These are phyloP conservation scores for Parambassis ranga DNA, from an alignment of 2,797 vertebrate genomes.

Conservation along the genomic window DNA sequence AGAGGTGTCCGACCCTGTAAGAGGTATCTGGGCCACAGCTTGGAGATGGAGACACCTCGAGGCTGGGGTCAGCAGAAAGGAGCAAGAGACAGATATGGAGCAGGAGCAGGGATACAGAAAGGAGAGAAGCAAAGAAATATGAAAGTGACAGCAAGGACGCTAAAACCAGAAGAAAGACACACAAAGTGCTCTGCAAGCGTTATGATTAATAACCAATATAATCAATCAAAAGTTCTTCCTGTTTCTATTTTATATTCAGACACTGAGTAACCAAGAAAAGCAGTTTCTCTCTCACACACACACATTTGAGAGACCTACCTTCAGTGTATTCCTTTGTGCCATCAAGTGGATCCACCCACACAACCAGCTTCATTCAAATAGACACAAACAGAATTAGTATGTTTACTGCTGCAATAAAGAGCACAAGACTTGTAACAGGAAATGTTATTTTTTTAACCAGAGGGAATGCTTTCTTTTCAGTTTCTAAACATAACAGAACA, in stretches of 20 bases:
- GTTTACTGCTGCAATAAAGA: too few species aligned
- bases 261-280: too few species aligned
- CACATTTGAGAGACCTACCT: constrained; percentile 76
- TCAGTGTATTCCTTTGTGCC: constrained; percentile 99
- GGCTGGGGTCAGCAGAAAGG: constrained; percentile 54
- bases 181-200: neutral
- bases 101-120: constrained; percentile 8
- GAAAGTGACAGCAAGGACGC: constrained; percentile 7
- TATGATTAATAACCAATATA: too few species aligned
- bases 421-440: too few species aligned
- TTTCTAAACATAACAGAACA: neutral
- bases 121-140: neutral
- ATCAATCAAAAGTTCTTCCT: too few species aligned
- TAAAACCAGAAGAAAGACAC: too few species aligned
- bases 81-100: constrained; percentile 2
- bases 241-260: too few species aligned
- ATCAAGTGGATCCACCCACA: constrained; percentile 98
- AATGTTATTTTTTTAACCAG: neutral
- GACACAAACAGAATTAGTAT: constrained; percentile 8
- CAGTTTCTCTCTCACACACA: too few species aligned
- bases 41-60: constrained; percentile 56
- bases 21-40: constrained; percentile 36
- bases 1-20: constrained; percentile 49
- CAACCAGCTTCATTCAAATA: constrained; percentile 85
- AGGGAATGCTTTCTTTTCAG: neutral